Evolutionary conservation across 2,797 vertebrate species (phyloP).

Genomic region (Pseudochaenichthys georgianus): DNA sequence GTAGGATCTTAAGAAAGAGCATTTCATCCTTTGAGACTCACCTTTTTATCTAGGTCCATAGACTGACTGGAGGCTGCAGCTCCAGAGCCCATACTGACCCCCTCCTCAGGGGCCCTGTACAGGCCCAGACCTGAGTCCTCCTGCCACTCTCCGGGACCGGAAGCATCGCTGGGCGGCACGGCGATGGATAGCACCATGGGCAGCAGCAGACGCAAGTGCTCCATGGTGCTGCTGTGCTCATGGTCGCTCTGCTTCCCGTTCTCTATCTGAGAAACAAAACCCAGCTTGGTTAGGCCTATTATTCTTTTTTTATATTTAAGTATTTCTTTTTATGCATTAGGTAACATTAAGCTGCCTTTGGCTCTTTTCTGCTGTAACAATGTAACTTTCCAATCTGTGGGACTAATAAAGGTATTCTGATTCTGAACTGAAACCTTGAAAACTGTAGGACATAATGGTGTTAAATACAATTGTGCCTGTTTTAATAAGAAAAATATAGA

Average conservation of each 20-base stretch:
- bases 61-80: constrained; percentile 44
- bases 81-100: constrained; percentile 35
- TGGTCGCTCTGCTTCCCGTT: constrained; percentile 90
- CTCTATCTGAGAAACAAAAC: constrained; percentile 86
- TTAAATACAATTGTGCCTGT: neutral
- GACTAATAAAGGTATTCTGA: too few relatives aligned
- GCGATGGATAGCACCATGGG: constrained; percentile 71
- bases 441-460: neutral
- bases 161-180: constrained; percentile 61
- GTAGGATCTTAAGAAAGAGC: neutral
- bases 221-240: constrained; percentile 86
- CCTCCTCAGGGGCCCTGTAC: constrained; percentile 79
- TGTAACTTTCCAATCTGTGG: too few relatives aligned
- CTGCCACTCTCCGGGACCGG: constrained; percentile 76
- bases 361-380: too few relatives aligned
- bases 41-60: constrained; percentile 74
- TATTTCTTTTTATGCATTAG: too few relatives aligned
- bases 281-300: neutral
- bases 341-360: too few relatives aligned
- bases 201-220: constrained; percentile 93
- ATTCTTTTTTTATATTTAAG: too few relatives aligned
- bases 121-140: constrained; percentile 82
- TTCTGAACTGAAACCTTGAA: neutral
- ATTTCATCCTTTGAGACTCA: constrained; percentile 16
- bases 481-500: neutral